Evolutionary conservation across 1,140 invertebrate species (phyloP), one percentile per base, ranked within the genome.

Genomic region (Tetramorium alpestre): DNA sequence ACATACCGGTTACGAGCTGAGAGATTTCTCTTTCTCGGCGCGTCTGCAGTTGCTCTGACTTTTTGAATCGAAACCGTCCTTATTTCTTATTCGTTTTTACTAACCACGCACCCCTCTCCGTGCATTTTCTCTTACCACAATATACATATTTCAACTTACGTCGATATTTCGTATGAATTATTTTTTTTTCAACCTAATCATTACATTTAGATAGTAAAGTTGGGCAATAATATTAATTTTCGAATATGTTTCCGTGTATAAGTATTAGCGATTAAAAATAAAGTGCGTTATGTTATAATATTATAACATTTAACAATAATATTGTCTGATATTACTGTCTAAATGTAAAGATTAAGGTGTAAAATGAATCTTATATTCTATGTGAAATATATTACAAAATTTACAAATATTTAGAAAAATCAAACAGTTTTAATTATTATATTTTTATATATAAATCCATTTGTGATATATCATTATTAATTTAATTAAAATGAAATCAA

Each of bases 1-100:
- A 91, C 89, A 88, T 84, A 82, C 89, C 78, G 72, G 89, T 88
- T 90, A 84, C 88, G 72, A 72, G 85, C 62, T 56, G 67, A 73
- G 88, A 87, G 88, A 80, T 87, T 90, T 87, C 88, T 73, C 86
- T 82, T 89, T 89, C 85, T 85, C 85, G 51, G 70, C 80, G 80
- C 80, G 54, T 67, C 60, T 82, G n/a, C 38, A 51, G 64, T 25
- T 64, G 82, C 62, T 70, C 41, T 60, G 65, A 76, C 67, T 65
- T 87, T 84, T 87, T 72, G 62, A 76, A 87, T 87, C 86, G 38
- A 76, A 78, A 85, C 73, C 58, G 16, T 78, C 47, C 73, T 85
- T 54, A 84, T 84, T 73, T 84, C 80, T 84, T 84, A 75, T 84
- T 84, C 69, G 80, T 72, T 60, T 44, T 64, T 47, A 82, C 69